Base-by-base conservation (phyloP, 2,113 vertebrate species). In the Atlantisia rogersi region DNA sequence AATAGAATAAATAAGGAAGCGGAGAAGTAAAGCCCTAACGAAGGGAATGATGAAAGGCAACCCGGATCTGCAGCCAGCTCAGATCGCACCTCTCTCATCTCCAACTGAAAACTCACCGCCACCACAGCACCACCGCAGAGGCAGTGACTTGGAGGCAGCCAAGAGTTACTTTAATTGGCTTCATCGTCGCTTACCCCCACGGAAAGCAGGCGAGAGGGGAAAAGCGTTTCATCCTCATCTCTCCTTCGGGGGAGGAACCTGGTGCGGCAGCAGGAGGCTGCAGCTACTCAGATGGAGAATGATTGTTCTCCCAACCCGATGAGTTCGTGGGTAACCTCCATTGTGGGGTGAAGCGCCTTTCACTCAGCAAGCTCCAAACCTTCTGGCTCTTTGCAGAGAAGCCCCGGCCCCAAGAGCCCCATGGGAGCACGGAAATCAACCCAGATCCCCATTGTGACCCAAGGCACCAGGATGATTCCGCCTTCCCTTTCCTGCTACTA, bases 291-390 rank as follows among this genome's bases (percentile, higher is more conserved):
- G 50, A 39, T 32, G 58, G 80, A 35, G n/a, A 88, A 31, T 8
- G 6, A 17, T 46, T 31, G 56, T 40, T 39, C n/a, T 26, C 32
- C 42, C n/a, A 35, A 7, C 10, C 22, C 15, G 73, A 28, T 0
- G 65, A 52, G 29, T 20, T 70, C 37, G 9, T 0, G 2, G 29
- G 16, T 35, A 3, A 18, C 24, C 32, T 44, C 4, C 39, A 15
- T 16, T 4, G 2, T 46, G 25, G 65, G 35, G 20, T 12, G 40
- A 74, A 48, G 4, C 2, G 0, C 0, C 4, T 39, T 75, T 48
- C 28, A 15, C 21, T 42, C 40, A 25, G 56, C 11, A 2, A 70
- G 13, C 48, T 15, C 37, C 48, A 56, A 84, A 84, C 46, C 25
- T 39, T 37, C 40, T 5, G 28, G 52, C 42, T 65, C 65, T 35